Conservation (phyloP, 2,113 vertebrate genomes). For the Ceuthmochares aereus region DNA sequence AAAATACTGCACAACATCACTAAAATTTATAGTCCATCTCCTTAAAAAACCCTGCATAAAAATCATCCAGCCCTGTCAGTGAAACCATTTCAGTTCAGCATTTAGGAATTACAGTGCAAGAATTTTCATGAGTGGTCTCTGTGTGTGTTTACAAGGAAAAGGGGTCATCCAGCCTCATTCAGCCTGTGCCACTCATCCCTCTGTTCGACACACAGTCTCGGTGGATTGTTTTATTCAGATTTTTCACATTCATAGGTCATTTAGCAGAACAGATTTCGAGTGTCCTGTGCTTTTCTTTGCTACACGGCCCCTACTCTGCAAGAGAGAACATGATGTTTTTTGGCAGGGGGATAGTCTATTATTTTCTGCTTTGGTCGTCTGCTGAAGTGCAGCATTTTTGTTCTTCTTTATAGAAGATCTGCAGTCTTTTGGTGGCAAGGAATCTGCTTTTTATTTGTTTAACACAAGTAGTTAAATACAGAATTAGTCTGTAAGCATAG, state of each 20-base stretch:
- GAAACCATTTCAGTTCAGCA: neutral
- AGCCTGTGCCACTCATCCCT: neutral
- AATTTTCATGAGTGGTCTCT: rapidly evolving
- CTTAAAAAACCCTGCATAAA: neutral
- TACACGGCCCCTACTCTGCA: rapidly evolving
- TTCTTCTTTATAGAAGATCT: neutral
- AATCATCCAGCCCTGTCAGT: neutral
- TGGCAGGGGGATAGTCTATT: neutral
- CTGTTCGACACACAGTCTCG: neutral
- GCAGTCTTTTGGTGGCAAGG: neutral
- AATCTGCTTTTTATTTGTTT: neutral
- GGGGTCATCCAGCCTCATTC: neutral
- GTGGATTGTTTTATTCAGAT: neutral
- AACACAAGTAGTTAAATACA: neutral
- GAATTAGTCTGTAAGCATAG: neutral
- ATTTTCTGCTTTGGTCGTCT: neutral
- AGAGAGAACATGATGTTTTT: neutral
- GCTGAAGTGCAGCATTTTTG: neutral
- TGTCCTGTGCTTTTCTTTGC: neutral
- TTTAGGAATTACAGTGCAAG: neutral
- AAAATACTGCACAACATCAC: neutral
- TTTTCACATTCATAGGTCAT: neutral
- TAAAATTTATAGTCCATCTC: neutral
- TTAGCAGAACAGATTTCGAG: neutral
- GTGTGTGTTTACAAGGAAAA: rapidly evolving